Conservation (phyloP, 2,797 vertebrate genomes). For the Nothura maculosa region DNA sequence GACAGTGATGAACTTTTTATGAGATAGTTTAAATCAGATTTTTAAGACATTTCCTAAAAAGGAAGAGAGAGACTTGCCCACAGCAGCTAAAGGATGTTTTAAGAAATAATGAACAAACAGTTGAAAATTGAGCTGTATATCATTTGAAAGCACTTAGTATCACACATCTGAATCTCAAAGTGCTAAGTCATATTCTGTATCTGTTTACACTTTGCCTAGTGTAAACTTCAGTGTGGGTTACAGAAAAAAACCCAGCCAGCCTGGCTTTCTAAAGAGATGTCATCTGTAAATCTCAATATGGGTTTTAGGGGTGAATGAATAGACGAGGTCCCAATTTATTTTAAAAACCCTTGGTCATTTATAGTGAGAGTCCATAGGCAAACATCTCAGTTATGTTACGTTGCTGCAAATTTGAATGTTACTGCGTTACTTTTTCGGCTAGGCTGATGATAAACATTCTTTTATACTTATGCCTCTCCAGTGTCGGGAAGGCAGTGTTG, state of each 20-base stretch:
- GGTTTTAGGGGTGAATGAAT: background rate
- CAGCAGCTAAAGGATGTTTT: constrained; percentile 41
- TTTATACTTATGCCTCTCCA: background rate
- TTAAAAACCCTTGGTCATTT: background rate
- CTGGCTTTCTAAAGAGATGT: background rate
- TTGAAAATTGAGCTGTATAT: constrained; percentile 24
- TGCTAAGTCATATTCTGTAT: background rate
- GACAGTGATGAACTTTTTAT: constrained; percentile 67
- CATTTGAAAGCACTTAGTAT: background rate
- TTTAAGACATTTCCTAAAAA: constrained; percentile 75
- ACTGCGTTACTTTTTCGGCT: too few species aligned
- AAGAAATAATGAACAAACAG: constrained; percentile 65
- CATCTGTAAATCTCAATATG: background rate
- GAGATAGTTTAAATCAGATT: constrained; percentile 65
- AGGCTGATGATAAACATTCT: background rate
- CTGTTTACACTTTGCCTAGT: background rate
- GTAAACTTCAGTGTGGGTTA: background rate
- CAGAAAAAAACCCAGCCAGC: background rate
- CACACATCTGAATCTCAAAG: constrained; percentile 1
- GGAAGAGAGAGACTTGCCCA: constrained; percentile 45
- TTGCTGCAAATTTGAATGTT: background rate
- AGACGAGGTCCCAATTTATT: background rate
- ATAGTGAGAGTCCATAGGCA: background rate
- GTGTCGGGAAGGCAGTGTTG: background rate
- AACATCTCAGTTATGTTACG: background rate